Evolutionary conservation across 2,888 invertebrate genomes (phyloP).

Genomic region (Selenia dentaria): DNA sequence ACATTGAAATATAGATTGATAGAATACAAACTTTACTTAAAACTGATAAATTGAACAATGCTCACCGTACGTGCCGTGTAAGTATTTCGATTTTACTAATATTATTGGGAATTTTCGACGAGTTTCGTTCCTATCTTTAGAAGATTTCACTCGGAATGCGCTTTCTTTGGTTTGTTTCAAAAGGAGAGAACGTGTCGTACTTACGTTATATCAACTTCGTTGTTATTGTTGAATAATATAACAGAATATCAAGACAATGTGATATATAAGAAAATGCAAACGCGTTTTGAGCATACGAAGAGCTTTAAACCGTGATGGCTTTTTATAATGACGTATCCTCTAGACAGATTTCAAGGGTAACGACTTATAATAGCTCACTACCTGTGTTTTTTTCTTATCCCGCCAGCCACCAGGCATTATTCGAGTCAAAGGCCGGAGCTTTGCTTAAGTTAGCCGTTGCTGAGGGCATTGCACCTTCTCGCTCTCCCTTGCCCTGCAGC

Average conservation of each 20-base stretch:
- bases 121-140: constrained; percentile 14
- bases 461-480: constrained; percentile 81
- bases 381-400: constrained; percentile 76
- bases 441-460: constrained; percentile 67
- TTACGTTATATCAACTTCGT: constrained; percentile 8
- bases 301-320: constrained; percentile 15
- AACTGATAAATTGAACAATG: constrained; percentile 12
- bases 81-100: constrained; percentile 8
- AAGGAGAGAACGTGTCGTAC: constrained; percentile 26
- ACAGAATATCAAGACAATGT: not conserved
- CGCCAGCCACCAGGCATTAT: constrained; percentile 54
- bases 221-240: constrained; percentile 9
- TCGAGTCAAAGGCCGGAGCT: constrained; percentile 76
- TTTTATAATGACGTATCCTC: constrained; percentile 55
- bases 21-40: constrained; percentile 24
- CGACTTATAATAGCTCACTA: constrained; percentile 73
- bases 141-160: constrained; percentile 24
- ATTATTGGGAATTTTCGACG: constrained; percentile 8
- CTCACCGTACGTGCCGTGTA: constrained; percentile 19
- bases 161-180: constrained; percentile 20
- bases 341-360: constrained; percentile 77
- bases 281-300: not conserved
- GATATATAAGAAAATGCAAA: too few species aligned
- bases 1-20: constrained; percentile 27
- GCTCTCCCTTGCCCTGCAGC: constrained; percentile 82